phyloP scores from a whole-genome alignment of 2,797 vertebrate genomes.

The Sebastes hubbsi region DNA sequence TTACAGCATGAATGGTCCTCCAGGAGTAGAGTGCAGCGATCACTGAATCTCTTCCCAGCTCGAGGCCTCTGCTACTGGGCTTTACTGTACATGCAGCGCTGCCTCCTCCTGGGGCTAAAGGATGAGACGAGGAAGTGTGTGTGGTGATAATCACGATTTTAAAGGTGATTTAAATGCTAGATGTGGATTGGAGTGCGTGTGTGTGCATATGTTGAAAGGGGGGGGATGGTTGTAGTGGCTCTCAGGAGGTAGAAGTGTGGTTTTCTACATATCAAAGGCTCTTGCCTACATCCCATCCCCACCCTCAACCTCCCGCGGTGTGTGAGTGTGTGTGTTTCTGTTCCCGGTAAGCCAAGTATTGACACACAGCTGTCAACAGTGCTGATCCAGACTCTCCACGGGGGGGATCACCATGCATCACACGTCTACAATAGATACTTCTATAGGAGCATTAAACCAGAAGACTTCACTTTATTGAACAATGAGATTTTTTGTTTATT shows the following conservation, averaged over 20 bases:
- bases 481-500: background rate
- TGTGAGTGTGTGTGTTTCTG: conserved; percentile 38
- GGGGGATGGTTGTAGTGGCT: conserved; percentile 18
- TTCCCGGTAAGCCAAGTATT: conserved; percentile 53
- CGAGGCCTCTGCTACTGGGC: background rate
- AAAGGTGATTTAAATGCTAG: conserved; percentile 8
- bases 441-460: background rate
- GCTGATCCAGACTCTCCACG: conserved; percentile 38
- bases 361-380: conserved; percentile 62
- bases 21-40: conserved; percentile 2
- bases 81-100: background rate
- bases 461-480: conserved; percentile 1
- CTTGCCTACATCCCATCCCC: conserved; percentile 37
- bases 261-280: conserved; percentile 78
- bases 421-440: background rate
- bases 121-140: background rate
- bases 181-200: conserved; percentile 15
- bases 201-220: background rate
- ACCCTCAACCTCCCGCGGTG: conserved; percentile 60
- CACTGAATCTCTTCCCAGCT: background rate
- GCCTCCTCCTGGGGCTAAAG: conserved; percentile 9
- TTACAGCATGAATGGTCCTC: conserved; percentile 15
- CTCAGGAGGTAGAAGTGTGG: conserved; percentile 51
- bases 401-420: conserved; percentile 23
- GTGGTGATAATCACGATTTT: conserved; percentile 10